Base-by-base conservation (phyloP, 64 coral and sea anemone genomes). In the Pocillopora damicornis region DNA sequence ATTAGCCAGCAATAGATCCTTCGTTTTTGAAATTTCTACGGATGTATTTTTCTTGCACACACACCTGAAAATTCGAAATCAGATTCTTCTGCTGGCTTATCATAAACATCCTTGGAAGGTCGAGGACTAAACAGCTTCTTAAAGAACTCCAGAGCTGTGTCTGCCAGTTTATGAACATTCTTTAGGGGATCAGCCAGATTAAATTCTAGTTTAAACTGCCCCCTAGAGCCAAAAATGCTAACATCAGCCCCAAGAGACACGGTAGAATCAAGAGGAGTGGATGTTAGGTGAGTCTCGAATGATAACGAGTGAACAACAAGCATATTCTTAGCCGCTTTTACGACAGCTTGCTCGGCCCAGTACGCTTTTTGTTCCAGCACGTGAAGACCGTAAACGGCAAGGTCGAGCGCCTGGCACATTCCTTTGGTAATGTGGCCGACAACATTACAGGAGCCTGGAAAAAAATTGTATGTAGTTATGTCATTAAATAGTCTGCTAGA, bases 391-490 rank as follows among this genome's bases (percentile, higher is more conserved):
- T 57, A 17, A 67, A 92, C 87, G 23, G 94, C 94, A 10, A 86
- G 9, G 56, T 95, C 94, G 17, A 95, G 60, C 1, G 82, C 25
- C 35, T 95, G 86, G 81, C 94, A 95, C 20, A 88, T 75, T 34
- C 94, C 94, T 87, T 89, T 95, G 30, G 94, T 92, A 61, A 95
- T 77, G 64, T 95, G 94, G 57, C 88, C 88, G 57, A 75, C 57
- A 4, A 92, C 61, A 22, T 86, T 79, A 51, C 94, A 95, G 37
- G 94, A 92, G n/a, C 94, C 94, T 95, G 34, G 15, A 1, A 63
- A 51, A 63, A 23, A 16, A 83, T 67, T 12, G 10, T 13, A 45
- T 23, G 37, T 10, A 45, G n/a, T 6, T 13, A 51, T 51, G 42
- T 51, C 42, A 4, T 4, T 51, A 7, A 51, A 51, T 51, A 51